Conservation (phyloP, 2,888 invertebrate genomes). For the Enchytraeus crypticus region DNA sequence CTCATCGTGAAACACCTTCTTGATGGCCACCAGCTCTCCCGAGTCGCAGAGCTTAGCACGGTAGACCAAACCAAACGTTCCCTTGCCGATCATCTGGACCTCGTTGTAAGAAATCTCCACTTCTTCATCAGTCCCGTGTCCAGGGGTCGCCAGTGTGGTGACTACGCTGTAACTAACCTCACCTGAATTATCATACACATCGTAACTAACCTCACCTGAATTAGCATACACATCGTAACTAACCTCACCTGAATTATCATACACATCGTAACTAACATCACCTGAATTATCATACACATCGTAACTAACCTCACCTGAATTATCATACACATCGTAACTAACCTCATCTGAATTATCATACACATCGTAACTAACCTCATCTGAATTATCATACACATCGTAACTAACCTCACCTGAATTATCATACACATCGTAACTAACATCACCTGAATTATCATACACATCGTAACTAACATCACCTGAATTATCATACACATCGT, state of each 20-base stretch:
- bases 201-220: neutral
- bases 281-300: too few relatives aligned
- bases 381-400: too few relatives aligned
- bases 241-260: neutral
- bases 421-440: too few relatives aligned
- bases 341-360: too few relatives aligned
- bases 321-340: too few relatives aligned
- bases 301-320: too few relatives aligned
- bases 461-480: too few relatives aligned
- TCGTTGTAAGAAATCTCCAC: conserved; percentile 92
- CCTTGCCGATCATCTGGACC: conserved; percentile 99
- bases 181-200: conserved; percentile 16
- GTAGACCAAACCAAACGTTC: conserved; percentile 99
- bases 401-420: too few relatives aligned
- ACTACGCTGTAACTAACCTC: conserved; percentile 90
- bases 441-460: too few relatives aligned
- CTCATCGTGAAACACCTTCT: conserved; percentile 99
- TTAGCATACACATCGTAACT: neutral
- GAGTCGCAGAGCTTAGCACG: conserved; percentile 94
- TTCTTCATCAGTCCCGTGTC: conserved; percentile 86
- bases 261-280: too few relatives aligned
- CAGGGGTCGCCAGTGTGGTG: conserved; percentile 94
- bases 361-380: too few relatives aligned
- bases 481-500: too few relatives aligned
- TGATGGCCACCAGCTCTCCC: conserved; percentile 95